phyloP scores from a whole-genome alignment of 1,140 invertebrate species.

The Heliconius congener region DNA sequence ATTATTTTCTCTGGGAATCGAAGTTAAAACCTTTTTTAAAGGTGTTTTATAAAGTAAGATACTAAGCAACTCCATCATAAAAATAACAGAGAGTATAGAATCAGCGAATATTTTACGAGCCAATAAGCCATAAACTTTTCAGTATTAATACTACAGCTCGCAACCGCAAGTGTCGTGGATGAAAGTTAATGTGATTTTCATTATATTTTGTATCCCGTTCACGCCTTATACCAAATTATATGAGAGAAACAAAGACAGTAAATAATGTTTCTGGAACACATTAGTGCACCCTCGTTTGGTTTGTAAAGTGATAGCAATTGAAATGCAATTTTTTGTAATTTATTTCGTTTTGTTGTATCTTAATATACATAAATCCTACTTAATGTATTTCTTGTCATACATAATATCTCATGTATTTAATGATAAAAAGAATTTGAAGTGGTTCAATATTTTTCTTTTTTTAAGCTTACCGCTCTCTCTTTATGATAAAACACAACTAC shows the following conservation, averaged over 20 bases:
- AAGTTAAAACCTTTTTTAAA: too few relatives aligned
- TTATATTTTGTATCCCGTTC: constrained; percentile 18
- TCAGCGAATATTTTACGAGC: background rate
- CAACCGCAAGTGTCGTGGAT: constrained; percentile 22
- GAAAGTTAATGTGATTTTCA: constrained; percentile 30
- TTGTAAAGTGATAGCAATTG: constrained; percentile 33
- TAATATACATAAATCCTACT: constrained; percentile 1
- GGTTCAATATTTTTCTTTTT: too few relatives aligned
- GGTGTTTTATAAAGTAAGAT: too few relatives aligned
- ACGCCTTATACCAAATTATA: background rate
- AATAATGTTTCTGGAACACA: constrained; percentile 20
- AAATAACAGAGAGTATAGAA: background rate
- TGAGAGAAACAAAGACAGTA: constrained; percentile 9
- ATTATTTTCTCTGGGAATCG: too few relatives aligned
- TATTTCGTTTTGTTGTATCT: constrained; percentile 12
- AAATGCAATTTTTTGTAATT: constrained; percentile 30
- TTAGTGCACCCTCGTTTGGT: constrained; percentile 20
- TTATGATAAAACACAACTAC: too few relatives aligned
- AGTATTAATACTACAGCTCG: constrained; percentile 23
- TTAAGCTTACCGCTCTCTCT: too few relatives aligned
- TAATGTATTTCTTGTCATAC: background rate
- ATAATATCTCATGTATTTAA: background rate
- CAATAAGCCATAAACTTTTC: constrained; percentile 21
- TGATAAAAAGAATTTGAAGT: background rate
- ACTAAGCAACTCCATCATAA: background rate